Evolutionary conservation across 1,140 invertebrate species (phyloP), one percentile per base, ranked within the genome.

Genomic region (Cherax quadricarinatus): DNA sequence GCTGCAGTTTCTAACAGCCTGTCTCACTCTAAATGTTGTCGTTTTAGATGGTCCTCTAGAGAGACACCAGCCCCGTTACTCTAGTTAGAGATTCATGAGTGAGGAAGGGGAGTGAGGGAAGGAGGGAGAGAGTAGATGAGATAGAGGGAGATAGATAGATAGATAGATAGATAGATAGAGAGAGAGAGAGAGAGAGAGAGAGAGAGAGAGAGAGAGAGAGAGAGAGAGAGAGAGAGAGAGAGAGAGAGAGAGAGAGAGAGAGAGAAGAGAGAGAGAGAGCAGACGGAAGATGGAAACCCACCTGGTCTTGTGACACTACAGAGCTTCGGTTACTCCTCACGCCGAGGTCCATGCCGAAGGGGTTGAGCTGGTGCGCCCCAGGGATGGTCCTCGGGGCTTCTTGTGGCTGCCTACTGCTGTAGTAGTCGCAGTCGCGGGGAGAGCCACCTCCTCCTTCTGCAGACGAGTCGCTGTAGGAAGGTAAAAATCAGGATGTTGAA

Each of bases 321-420:
- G 96, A 96, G 93, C 96, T 96, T 79, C 96, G 94, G 92, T 96
- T 96, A 90, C 96, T 96, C 81, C 95, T 95, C 16, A 96, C 94
- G 90, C 96, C 96, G 73, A 96, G 94, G 93, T 96, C 96, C 95
- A 96, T 96, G 21, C 95, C 95, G 93, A 96, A 96, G 16, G 96
- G 96, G 89, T 94, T 94, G 57, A 93, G 87, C 80, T 93, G 86
- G 57, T 82, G 82, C 16, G 62, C 48, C n/a, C 85, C 82, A n/a
- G 14, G 73, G 18, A 83, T 88, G 16, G 84, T 62, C 84, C 78
- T 66, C 91, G 24, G 14, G 51, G 81, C n/a, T 14, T 89, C 79
- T 53, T 83, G 88, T 80, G 70, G 88, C 21, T 80, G 86, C 14
- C 75, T 78, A 18, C 84, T 62, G 83, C 92, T 79, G 75, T 93